A percentile compares a stretch with the other conserved stretches of the same genome.
phyloP scores from a whole-genome alignment of 2,888 invertebrate genomes.

The Nemurella pictetii region DNA sequence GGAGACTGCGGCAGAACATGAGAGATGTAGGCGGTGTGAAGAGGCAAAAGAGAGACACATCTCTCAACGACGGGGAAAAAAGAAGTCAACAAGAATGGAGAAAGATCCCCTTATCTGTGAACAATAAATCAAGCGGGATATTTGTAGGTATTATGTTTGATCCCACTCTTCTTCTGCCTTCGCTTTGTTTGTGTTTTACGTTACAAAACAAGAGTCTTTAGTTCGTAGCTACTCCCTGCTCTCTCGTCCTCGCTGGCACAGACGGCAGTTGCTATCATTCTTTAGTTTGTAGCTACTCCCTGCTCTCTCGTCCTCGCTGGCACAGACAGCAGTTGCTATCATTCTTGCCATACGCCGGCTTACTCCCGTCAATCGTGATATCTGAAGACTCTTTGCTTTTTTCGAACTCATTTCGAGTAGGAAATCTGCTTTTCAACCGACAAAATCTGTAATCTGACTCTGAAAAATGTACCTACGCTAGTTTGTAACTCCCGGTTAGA shows the following conservation, averaged over 20 bases:
- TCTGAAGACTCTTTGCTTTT: neutral
- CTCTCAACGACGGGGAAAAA: neutral
- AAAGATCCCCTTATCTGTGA: conserved; percentile 33
- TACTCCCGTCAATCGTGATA: neutral
- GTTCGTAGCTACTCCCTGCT: neutral
- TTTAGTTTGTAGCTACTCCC: neutral
- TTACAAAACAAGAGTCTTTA: conserved; percentile 15
- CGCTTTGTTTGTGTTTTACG: conserved; percentile 15
- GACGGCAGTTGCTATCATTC: too few relatives aligned
- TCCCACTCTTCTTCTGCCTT: neutral
- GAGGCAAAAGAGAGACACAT: neutral
- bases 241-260: neutral
- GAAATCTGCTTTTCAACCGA: neutral
- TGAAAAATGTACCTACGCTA: neutral
- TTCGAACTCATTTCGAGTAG: neutral
- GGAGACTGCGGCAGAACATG: neutral
- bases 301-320: neutral
- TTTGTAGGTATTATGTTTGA: conserved; percentile 24
- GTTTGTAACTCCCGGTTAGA: too few relatives aligned
- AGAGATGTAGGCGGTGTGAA: neutral
- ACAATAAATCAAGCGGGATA: conserved; percentile 30
- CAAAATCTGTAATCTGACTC: neutral
- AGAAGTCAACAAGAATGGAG: conserved; percentile 28
- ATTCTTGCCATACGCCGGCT: neutral
- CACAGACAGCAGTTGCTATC: neutral